Evolutionary conservation across 1,140 invertebrate species (phyloP), one percentile per base, ranked within the genome.

Genomic region (Pseudomyrmex cubaensis): DNA sequence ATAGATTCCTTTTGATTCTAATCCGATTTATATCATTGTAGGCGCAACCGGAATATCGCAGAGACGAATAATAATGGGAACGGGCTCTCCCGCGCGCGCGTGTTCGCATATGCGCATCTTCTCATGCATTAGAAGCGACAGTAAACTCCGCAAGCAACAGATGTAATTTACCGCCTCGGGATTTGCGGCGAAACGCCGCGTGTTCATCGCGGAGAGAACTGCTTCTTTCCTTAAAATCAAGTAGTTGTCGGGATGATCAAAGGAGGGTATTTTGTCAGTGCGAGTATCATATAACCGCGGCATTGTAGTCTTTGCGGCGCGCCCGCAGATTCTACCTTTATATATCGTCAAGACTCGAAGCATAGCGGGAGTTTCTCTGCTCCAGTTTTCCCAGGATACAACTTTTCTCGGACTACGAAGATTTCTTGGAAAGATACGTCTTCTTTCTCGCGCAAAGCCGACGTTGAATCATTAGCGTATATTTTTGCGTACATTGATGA

Each of bases 101-200:
- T 2, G 2, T 57, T 7, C 12, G 44, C 20, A 52, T 17, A 9
- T 15, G 57, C 44, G 20, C 20, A 12, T 48, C 44, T 25, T 35
- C 35, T 35, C 35, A 35, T 62, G 72, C 9, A 57, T 48, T 15
- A 48, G 57, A n/a, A 61, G 44, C 22, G 44, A 74, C 9, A 35
- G 17, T 63, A 48, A 74, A 74, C 20, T 62, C 2, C 2, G 15
- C 20, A 15, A 20, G 22, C 7, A 56, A 50, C 15, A 50, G 35
- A 76, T 8, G 74, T 25, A 44, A 17, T n/a, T 76, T 67, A 54
- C 25, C 50, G 25, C n/a, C 63, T 67, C 44, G 3, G 74, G 22
- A 54, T n/a, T 12, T 52, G 46, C 15, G 13, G 48, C 74, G 3
- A 56, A 56, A 3, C n/a, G n/a, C 48, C 46, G 61, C 46, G 13